Percentiles rank a stretch among this genome's conserved stretches.
Evolutionary conservation across 1,140 invertebrate genomes (phyloP).

Genomic region (Parasteatoda tepidariorum): DNA sequence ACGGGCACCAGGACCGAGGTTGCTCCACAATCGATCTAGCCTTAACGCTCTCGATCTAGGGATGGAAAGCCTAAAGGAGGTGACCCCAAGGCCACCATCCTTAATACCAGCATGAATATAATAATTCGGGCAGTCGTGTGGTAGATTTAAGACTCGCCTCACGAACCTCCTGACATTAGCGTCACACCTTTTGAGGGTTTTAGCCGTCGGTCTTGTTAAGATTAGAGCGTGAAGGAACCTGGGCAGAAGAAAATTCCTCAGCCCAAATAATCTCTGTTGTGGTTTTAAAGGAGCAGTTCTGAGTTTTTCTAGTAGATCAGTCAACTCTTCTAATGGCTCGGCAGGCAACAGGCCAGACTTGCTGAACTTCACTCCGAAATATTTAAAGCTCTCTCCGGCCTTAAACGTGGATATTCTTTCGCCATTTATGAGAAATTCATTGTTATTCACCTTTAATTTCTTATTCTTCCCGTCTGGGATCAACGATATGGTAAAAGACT

Average conservation of each 20-base stretch:
- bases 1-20: neutral
- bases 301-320: neutral
- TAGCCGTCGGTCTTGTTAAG: neutral
- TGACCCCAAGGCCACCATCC: neutral
- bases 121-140: no score
- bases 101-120: neutral
- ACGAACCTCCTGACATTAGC: neutral
- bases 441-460: neutral
- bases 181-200: neutral
- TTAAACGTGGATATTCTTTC: neutral
- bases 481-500: neutral
- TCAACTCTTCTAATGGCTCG: neutral
- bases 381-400: neutral
- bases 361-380: neutral
- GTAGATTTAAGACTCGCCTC: neutral
- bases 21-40: neutral
- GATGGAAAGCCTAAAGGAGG: neutral
- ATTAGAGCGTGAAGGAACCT: neutral
- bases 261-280: neutral
- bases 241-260: neutral
- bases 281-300: neutral
- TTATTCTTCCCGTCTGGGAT: neutral
- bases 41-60: neutral
- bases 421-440: neutral
- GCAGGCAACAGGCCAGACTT: neutral